Conservation (phyloP, 2,888 invertebrate genomes). For the Linnaemya tessellans region DNA sequence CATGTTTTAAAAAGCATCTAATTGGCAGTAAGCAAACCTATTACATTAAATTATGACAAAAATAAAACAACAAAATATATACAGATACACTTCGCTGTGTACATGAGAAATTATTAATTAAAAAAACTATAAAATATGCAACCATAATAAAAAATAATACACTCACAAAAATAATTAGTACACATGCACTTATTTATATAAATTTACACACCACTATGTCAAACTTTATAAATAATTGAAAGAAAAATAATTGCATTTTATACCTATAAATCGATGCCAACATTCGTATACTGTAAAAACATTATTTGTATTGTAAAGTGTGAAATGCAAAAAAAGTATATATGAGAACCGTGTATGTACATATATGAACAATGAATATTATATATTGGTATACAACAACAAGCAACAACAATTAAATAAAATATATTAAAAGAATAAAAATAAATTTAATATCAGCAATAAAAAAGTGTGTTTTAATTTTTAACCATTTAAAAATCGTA, state of each 20-base stretch:
- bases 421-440: background rate
- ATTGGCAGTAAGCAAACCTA: too few relatives aligned
- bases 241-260: too few relatives aligned
- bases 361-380: background rate
- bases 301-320: background rate
- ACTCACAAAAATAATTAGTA: background rate
- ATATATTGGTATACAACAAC: constrained; percentile 28
- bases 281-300: background rate
- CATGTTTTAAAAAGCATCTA: too few relatives aligned
- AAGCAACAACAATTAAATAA: background rate
- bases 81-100: background rate
- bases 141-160: background rate
- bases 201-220: too few relatives aligned
- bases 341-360: background rate
- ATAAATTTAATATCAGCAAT: background rate
- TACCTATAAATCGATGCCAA: background rate
- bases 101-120: background rate
- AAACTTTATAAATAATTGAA: too few relatives aligned
- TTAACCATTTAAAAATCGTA: too few relatives aligned
- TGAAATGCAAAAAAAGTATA: background rate
- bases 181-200: too few relatives aligned
- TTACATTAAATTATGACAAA: too few relatives aligned
- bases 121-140: constrained; percentile 4
- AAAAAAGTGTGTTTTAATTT: background rate
- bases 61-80: too few relatives aligned